phyloP scores from a whole-genome alignment of 2,797 vertebrate genomes.

The Synanceia verrucosa region DNA sequence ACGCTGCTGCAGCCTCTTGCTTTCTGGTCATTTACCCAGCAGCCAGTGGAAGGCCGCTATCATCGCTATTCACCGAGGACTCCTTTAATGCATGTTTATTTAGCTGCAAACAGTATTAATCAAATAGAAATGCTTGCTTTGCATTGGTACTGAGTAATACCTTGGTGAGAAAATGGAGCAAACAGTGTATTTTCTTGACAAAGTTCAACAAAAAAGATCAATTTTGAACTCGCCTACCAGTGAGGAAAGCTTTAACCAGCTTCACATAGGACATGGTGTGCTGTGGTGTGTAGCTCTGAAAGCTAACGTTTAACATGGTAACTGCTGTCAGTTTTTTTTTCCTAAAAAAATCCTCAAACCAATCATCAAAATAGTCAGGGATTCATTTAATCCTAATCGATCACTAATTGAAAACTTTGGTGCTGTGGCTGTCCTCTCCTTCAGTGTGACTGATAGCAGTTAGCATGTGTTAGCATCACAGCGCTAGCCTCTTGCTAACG shows the following conservation, averaged over 20 bases:
- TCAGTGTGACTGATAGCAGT: no score
- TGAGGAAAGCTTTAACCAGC: slow-evolving; percentile 10
- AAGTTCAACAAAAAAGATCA: background rate
- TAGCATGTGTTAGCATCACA: no score
- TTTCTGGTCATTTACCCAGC: slow-evolving; percentile 60
- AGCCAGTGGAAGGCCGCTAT: slow-evolving; percentile 42
- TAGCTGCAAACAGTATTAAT: slow-evolving; percentile 45
- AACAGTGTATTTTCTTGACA: background rate
- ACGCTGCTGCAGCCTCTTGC: slow-evolving; percentile 46
- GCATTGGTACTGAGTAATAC: background rate
- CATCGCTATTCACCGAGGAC: slow-evolving; percentile 44
- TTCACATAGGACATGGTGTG: background rate
- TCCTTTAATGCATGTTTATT: slow-evolving; percentile 51
- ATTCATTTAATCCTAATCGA: no score
- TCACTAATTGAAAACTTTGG: no score
- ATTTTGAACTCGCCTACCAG: slow-evolving; percentile 3
- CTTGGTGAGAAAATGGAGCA: background rate
- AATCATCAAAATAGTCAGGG: no score
- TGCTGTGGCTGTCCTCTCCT: no score
- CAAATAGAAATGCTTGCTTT: slow-evolving; percentile 38
- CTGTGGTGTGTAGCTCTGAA: no score
- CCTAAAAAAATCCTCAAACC: no score
- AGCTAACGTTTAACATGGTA: no score
- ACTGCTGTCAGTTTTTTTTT: no score
- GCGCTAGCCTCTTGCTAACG: no score